These are phyloP conservation scores for Drosophila sulfurigaster DNA, from an alignment of 1,140 invertebrate genomes.

Conservation along the genomic window DNA sequence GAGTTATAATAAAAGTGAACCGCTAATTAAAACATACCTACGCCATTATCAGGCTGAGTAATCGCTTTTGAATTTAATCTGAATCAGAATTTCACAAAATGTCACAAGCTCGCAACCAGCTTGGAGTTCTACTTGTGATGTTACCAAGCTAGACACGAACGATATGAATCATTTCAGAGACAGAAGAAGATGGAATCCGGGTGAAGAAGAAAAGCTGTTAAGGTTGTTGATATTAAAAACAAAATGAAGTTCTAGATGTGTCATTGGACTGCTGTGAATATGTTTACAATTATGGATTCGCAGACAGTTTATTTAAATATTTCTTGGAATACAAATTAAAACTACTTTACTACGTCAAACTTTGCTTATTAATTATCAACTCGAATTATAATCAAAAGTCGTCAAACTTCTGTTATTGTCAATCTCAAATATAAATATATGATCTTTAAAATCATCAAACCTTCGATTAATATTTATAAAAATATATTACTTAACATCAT, in stretches of 20 bases:
- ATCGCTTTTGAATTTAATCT: constrained; percentile 25
- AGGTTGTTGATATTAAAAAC: background rate
- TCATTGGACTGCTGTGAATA: background rate
- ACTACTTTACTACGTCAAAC: background rate
- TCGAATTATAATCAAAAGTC: too few species aligned
- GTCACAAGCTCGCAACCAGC: background rate
- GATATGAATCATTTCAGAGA: constrained; percentile 17
- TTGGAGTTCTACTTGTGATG: background rate
- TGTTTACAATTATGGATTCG: background rate
- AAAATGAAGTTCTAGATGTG: background rate
- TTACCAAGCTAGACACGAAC: background rate
- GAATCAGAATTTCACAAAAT: constrained; percentile 27
- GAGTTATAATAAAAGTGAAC: constrained; percentile 30
- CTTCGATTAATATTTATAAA: too few species aligned
- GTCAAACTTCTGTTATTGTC: too few species aligned
- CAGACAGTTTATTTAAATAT: background rate
- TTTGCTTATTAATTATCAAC: background rate
- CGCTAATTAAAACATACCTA: constrained; percentile 54
- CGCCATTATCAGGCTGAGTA: constrained; percentile 47
- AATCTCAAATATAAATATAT: too few species aligned
- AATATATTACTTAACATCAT: too few species aligned
- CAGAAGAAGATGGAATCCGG: background rate
- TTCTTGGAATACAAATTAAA: background rate
- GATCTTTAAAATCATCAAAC: too few species aligned
- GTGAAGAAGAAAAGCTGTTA: background rate